Evolutionary conservation across 30 jellyfish, hydroid and myxozoan genomes (phyloP), one percentile per base, ranked within the genome.

Genomic region (Haliclystus octoradiatus): DNA sequence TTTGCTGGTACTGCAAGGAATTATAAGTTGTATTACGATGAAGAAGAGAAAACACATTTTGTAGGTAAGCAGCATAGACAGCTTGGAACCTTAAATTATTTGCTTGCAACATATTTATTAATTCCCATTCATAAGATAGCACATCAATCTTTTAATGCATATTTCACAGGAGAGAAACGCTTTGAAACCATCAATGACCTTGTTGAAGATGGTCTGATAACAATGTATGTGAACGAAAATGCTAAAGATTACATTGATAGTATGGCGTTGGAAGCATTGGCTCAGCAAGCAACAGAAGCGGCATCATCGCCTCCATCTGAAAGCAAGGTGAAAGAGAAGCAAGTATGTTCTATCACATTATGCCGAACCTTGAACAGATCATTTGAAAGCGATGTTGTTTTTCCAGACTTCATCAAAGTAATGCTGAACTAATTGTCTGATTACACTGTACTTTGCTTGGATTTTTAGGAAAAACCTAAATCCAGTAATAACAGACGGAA

Each of bases 131-230:
- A 26, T 13, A 7, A 15, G 29, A 7, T 60, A 9, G 12, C 12
- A 13, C 23, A 13, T 9, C 12, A 22, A 9, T 0, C 65, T 53
- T 3, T 32, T 34, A 68, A 19, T 26, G 28, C 26, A 60, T 63
- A 15, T 40, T 35, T 35, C 23, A 0, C 28, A 84, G 96, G 85
- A 12, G 96, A 85, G 62, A 85, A 78, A 35, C 52, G 93, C 35
- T 85, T 85, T 52, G 96, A 85, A 28, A 80, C 93, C 1, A 80
- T 79, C 1, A 70, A 78, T 66, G 96, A 85, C 53, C 63, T 85
- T 24, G 96, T 85, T 1, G 96, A 93, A 1, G 96, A 85, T 68
- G 96, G 96, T 7, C 79, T 85, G 30, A 85, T 85, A 15, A 74
- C 91, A 7, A 28, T 85, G 77, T 78, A 71, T 31, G 80, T 85